Conservation (phyloP, 2,888 invertebrate species). For the Pseudeuparius sepicola region DNA sequence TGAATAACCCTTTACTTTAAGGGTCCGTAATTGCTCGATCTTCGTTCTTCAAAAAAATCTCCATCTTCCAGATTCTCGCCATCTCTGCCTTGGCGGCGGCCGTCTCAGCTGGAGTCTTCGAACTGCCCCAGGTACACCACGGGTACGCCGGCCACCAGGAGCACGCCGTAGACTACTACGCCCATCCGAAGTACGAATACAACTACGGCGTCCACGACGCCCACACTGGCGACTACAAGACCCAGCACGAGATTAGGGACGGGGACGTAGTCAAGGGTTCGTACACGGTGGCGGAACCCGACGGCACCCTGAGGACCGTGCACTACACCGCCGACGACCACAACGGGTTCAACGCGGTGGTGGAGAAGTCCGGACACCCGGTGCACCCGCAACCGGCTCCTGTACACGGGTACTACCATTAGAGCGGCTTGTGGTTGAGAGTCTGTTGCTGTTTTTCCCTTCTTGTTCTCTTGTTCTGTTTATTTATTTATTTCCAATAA, state of each 20-base stretch:
- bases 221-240: slow-evolving; percentile 44
- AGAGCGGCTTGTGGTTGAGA: too few species aligned
- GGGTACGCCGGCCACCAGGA: slow-evolving; percentile 17
- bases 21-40: too few species aligned
- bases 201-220: slow-evolving; percentile 49
- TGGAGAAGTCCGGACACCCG: slow-evolving; percentile 42
- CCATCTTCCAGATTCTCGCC: slow-evolving; percentile 20
- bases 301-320: slow-evolving; percentile 46
- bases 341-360: slow-evolving; percentile 40
- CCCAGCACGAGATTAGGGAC: slow-evolving; percentile 44
- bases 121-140: too few species aligned
- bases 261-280: slow-evolving; percentile 44
- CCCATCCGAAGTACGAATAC: slow-evolving; percentile 50
- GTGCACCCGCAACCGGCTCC: slow-evolving; percentile 38
- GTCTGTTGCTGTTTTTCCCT: too few species aligned
- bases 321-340: slow-evolving; percentile 48
- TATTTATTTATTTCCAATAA: too few species aligned
- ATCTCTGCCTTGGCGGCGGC: slow-evolving; percentile 18
- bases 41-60: too few species aligned
- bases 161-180: slow-evolving; percentile 25
- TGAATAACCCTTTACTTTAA: too few species aligned
- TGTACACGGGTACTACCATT: too few species aligned
- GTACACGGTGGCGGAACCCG: slow-evolving; percentile 44
- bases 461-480: too few species aligned
- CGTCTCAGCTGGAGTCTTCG: slow-evolving; percentile 16